Conservation (phyloP, 2,888 invertebrate species). For the Torymus auratus region DNA sequence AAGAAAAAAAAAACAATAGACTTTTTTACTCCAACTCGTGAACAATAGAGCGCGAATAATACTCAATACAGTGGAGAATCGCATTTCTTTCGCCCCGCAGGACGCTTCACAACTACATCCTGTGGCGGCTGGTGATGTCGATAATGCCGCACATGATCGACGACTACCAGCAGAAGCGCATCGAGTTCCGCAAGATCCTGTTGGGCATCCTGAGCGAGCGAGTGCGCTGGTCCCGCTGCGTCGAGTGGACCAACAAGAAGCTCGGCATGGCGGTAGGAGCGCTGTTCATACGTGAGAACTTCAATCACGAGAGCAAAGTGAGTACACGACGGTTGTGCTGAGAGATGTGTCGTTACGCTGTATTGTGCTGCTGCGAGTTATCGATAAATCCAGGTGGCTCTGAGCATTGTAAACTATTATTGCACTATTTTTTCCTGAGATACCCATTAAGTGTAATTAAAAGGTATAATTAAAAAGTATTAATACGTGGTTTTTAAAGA, state of each 20-base stretch:
- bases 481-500: too few relatives aligned
- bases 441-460: too few relatives aligned
- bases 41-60: too few relatives aligned
- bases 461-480: too few relatives aligned
- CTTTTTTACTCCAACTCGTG: too few relatives aligned
- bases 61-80: too few relatives aligned
- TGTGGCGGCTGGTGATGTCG: conserved; percentile 87
- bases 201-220: conserved; percentile 86
- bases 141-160: conserved; percentile 87
- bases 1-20: too few relatives aligned
- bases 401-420: too few relatives aligned
- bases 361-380: too few relatives aligned
- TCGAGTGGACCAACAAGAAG: conserved; percentile 91
- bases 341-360: too few relatives aligned
- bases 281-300: conserved; percentile 89
- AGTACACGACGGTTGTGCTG: background rate
- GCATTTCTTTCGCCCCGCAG: conserved; percentile 72
- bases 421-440: too few relatives aligned
- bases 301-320: conserved; percentile 89
- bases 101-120: conserved; percentile 85
- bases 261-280: conserved; percentile 92
- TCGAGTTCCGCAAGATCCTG: conserved; percentile 86
- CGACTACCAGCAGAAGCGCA: conserved; percentile 85
- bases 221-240: conserved; percentile 87
- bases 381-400: too few relatives aligned